A percentile compares a stretch with the other conserved stretches of the same genome.
phyloP scores from a whole-genome alignment of 1,140 invertebrate species.

The Rhopalosiphum maidis region DNA sequence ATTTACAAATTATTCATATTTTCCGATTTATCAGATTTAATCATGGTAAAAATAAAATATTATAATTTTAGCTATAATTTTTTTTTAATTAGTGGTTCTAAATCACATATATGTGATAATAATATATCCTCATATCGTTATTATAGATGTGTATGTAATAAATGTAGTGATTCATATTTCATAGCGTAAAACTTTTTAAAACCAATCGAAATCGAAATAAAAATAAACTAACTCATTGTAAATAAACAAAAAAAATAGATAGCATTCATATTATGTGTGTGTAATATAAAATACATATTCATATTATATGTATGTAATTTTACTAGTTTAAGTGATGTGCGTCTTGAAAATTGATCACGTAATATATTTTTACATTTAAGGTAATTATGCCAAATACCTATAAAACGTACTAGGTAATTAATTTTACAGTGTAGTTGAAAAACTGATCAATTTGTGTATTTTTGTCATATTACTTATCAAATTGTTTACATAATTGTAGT shows the following conservation, averaged over 20 bases:
- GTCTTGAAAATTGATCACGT: background rate
- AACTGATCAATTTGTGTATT: background rate
- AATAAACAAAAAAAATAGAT: background rate
- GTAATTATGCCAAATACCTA: no score
- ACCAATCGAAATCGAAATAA: background rate
- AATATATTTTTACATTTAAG: background rate
- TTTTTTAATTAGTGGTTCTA: background rate
- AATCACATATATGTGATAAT: background rate
- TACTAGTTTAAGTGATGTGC: background rate
- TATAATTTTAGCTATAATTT: background rate
- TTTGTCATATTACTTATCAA: background rate
- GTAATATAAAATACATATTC: background rate
- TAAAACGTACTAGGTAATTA: background rate
- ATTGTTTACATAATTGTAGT: background rate
- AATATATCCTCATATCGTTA: background rate
- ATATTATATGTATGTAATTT: background rate
- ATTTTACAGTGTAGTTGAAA: background rate
- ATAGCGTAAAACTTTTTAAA: background rate
- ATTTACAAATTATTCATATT: constrained; percentile 1
- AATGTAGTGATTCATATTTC: background rate
- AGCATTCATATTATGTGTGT: background rate
- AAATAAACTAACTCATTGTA: background rate
- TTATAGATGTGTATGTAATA: background rate
- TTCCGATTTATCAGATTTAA: background rate
- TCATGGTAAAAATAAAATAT: background rate